Base-by-base conservation (phyloP, 1,140 invertebrate species). In the Drosophila tsacasi region DNA sequence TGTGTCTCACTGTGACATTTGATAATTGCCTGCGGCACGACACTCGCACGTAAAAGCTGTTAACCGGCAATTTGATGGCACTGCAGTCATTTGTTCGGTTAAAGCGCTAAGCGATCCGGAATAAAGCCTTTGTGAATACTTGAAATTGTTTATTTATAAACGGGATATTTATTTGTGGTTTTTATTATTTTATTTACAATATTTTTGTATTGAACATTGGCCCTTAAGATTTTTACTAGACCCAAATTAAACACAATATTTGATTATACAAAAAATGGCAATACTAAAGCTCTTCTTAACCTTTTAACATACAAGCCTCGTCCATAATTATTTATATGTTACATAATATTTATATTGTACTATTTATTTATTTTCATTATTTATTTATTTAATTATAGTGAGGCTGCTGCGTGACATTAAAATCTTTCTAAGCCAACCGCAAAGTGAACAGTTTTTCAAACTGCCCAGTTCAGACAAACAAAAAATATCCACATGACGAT, bases 11-110 rank as follows among this genome's bases (percentile, higher is more conserved):
- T 73, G 67, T 73, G 23, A 27, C 67, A 73, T 72, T 73, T 73
- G 69, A 73, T 73, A 73, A 73, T 73, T 73, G 69, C 69, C 67
- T 73, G 67, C 69, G 67, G 55, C 69, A 73, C 69, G 69, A 27
- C 50, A 72, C 50, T 40, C 15, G 42, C 69, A 73, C 54, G 69
- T 72, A 60, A 49, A 37, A 27, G 32, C 46, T 71, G 63, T 67
- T 68, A 37, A 15, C 32, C 54, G 23, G 15, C 52, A 42, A 40
- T 72, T 50, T 50, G n/a, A 72, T 73, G 69, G 54, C 67, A 35
- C 44, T 40, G 44, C 30, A 42, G 25, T 44, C 54, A 35, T 40
- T 65, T 19, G 55, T 25, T 58, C 21, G 23, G 3, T 40, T 60
- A 27, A 46, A 30, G 42, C 46, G 32, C 21, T 60, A 60, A 73